Percentiles rank a stretch among this genome's conserved stretches.
phyloP scores from a whole-genome alignment of 2,888 invertebrate species.

The Strigamia maritima region DNA sequence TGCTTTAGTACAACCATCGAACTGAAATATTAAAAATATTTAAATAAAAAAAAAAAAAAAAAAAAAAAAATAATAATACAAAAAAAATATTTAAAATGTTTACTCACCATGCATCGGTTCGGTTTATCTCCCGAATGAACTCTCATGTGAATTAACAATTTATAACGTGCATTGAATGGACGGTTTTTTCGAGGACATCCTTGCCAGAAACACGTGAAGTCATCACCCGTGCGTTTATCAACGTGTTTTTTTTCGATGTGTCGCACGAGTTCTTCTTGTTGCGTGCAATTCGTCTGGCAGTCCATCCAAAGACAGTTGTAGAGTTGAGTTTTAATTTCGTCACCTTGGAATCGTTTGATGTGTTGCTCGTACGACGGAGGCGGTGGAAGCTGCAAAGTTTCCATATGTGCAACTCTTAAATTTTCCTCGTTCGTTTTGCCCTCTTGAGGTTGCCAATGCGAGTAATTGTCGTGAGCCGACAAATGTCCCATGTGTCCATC shows the following conservation, averaged over 20 bases:
- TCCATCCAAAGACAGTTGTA: constrained; percentile 76
- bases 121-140: constrained; percentile 98
- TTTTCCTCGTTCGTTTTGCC: neutral
- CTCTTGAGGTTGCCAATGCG: neutral
- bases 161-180: constrained; percentile 97
- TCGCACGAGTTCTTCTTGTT: constrained; percentile 69
- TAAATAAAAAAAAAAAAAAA: neutral
- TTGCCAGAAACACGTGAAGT: constrained; percentile 90
- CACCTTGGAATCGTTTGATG: constrained; percentile 38
- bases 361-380: constrained; percentile 44
- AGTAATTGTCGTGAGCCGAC: neutral
- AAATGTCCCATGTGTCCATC: constrained; percentile 8
- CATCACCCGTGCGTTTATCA: constrained; percentile 63
- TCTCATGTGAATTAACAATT: constrained; percentile 89
- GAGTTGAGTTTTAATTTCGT: neutral
- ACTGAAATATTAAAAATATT: constrained; percentile 62
- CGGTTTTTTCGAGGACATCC: constrained; percentile 84
- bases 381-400: constrained; percentile 34
- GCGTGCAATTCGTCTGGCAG: constrained; percentile 74
- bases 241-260: constrained; percentile 76
- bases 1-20: constrained; percentile 88
- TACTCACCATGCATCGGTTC: constrained; percentile 89
- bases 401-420: neutral
- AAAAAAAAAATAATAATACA: neutral
- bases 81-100: neutral